A percentile compares a stretch with the other conserved stretches of the same genome.
Conservation (phyloP, 2,888 invertebrate genomes). For the Aphodius sticticus region DNA sequence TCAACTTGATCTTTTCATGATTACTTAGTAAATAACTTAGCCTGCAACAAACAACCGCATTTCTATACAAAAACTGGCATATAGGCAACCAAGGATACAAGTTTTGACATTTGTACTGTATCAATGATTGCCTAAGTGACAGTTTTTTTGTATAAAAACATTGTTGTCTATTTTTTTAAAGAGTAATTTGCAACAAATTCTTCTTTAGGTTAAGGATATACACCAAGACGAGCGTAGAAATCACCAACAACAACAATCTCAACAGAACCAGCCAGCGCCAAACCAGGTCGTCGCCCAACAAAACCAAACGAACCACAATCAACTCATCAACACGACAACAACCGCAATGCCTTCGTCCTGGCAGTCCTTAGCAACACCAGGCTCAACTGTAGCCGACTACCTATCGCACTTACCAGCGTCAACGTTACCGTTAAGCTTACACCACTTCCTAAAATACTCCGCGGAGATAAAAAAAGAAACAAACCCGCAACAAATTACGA, state of each 20-base stretch:
- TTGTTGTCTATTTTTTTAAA: no score
- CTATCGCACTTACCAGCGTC: conserved; percentile 80
- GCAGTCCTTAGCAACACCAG: conserved; percentile 71
- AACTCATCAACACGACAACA: conserved; percentile 58
- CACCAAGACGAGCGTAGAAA: conserved; percentile 46
- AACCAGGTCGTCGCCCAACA: conserved; percentile 42
- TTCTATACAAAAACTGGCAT: no score
- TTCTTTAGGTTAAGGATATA: conserved; percentile 46
- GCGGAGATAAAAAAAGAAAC: conserved; percentile 79
- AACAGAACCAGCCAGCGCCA: conserved; percentile 42
- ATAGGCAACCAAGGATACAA: no score
- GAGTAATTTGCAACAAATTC: background rate
- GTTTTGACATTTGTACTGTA: no score
- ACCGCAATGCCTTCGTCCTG: conserved; percentile 67
- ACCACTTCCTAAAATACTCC: conserved; percentile 86
- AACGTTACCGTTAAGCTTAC: conserved; percentile 78
- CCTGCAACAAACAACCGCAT: no score
- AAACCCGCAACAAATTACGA: conserved; percentile 58
- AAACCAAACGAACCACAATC: conserved; percentile 52
- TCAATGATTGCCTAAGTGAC: no score
- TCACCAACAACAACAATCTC: conserved; percentile 42
- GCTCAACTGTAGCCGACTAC: conserved; percentile 86
- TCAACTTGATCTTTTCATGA: no score
- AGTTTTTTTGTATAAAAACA: no score
- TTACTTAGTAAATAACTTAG: no score